Base-by-base conservation (phyloP, 2,797 vertebrate genomes). In the Salmo trutta region DNA sequence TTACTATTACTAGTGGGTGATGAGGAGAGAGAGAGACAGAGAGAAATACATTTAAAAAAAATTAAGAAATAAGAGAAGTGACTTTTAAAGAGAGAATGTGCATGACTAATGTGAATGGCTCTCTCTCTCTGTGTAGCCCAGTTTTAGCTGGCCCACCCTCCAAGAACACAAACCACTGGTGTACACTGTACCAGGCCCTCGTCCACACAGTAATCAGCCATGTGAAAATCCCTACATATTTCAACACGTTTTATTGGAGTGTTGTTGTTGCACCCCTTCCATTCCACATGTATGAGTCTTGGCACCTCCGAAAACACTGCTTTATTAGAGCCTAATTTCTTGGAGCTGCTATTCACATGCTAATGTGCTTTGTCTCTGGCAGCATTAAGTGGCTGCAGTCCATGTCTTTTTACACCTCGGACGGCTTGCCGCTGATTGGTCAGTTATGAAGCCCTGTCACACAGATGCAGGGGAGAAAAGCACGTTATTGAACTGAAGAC, bases 251-350 rank as follows among this genome's bases (percentile, higher is more conserved):
- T 53, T 41, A 15, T 76, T 70, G 27, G 29, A 67, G 47, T 73
- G 7, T 19, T 53, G n/a, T n/a, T 73, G 54, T 76, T 62, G 29
- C 36, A 71, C 2, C 10, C n/a, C 47, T 41, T 19, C 54, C 1
- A 16, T 31, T 54, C 47, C 51, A 36, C 17, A 73, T 59, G 52
- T 27, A 78, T 68, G 52, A 52, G 15, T 47, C 65, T n/a, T 74
- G 68, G 41, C 21, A 29, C 29, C 41, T 19, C 65, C 52, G 19
- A 54, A 74, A 52, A 6, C 36, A 21, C n/a, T 10, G 27, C 74
- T 59, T 76, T 76, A 77, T 81, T 33, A 72, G 31, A 62, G 70
- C 76, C 73, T 78, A 75, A 80, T 86, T 83, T 81, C 73, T 85
- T 62, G 19, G 36, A 47, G 54, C 66, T 27, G 54, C 56, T 78